Evolutionary conservation across 2,797 vertebrate species (phyloP).

Genomic region (Rallus crepitans): DNA sequence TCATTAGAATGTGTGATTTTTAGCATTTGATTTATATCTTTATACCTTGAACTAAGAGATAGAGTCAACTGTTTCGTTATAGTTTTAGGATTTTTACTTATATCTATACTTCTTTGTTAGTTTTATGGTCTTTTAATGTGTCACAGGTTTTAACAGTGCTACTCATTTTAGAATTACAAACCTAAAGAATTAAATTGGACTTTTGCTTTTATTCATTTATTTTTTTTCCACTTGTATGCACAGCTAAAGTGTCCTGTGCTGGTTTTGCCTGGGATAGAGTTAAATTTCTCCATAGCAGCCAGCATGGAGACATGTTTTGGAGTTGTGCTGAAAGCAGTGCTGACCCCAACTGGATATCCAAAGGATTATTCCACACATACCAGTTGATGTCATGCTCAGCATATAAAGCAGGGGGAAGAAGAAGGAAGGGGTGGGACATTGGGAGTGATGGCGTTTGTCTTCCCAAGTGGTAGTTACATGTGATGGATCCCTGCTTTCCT

Average conservation of each 20-base stretch:
- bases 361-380: too few species aligned
- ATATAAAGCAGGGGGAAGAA: too few species aligned
- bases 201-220: neutral
- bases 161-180: neutral
- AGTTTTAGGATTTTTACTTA: neutral
- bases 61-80: neutral
- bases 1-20: neutral
- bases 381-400: too few species aligned
- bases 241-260: neutral
- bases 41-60: neutral
- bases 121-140: neutral
- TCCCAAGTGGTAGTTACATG: too few species aligned
- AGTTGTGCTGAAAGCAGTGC: too few species aligned
- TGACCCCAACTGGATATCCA: too few species aligned
- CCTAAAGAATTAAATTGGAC: neutral
- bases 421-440: too few species aligned
- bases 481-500: too few species aligned
- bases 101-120: neutral
- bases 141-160: neutral
- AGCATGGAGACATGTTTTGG: too few species aligned
- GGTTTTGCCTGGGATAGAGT: too few species aligned
- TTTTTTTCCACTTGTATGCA: neutral
- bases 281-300: too few species aligned
- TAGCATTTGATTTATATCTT: neutral
- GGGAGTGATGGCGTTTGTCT: too few species aligned